phyloP scores from a whole-genome alignment of 92 coral and sea anemone genomes.

The Paragorgia papillata region DNA sequence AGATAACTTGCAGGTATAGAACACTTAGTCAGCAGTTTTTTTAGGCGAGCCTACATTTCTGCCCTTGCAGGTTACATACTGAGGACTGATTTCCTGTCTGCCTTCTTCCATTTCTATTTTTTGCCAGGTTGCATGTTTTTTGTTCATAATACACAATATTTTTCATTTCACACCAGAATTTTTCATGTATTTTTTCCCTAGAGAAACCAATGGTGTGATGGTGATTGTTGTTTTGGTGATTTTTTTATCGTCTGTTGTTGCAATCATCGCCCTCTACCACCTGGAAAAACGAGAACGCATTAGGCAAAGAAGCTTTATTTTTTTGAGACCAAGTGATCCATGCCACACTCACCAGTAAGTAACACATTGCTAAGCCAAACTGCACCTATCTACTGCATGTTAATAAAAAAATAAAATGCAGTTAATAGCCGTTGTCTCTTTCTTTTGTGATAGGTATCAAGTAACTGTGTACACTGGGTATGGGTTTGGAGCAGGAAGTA shows the following conservation, averaged over 20 bases:
- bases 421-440: too few species aligned
- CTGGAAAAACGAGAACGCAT: neutral
- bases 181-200: too few species aligned
- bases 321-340: neutral
- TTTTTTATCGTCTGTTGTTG: neutral
- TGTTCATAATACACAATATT: too few species aligned
- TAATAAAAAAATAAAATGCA: too few species aligned
- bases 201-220: neutral
- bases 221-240: neutral
- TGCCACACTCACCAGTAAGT: slow-evolving; percentile 9
- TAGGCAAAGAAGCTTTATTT: neutral
- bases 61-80: too few species aligned
- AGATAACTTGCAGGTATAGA: too few species aligned
- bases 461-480: slow-evolving; percentile 89
- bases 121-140: too few species aligned
- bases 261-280: neutral
- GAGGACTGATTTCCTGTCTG: too few species aligned
- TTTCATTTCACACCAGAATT: too few species aligned
- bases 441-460: slow-evolving; percentile 69
- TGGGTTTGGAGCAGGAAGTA: slow-evolving; percentile 70
- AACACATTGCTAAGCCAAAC: neutral
- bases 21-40: too few species aligned
- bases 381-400: neutral
- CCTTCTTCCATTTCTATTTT: too few species aligned
- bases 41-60: too few species aligned